A percentile compares a stretch with the other conserved stretches of the same genome.
Conservation (phyloP, 2,113 vertebrate species). For the Oryzias melastigma region DNA sequence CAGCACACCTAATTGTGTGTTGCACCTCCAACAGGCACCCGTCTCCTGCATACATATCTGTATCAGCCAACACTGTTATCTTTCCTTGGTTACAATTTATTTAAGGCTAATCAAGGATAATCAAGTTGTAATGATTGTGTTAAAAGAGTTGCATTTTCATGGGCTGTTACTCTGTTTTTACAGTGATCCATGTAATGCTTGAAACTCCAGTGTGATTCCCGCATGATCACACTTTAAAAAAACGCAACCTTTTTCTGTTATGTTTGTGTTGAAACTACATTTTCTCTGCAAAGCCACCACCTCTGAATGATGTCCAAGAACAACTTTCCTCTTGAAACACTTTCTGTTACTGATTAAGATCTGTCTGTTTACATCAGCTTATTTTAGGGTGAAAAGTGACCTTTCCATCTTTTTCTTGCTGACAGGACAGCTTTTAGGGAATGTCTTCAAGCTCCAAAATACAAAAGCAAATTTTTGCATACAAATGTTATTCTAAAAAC, state of each 20-base stretch:
- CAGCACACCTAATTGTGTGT: not conserved
- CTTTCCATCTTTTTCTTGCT: too few species aligned
- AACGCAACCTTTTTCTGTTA: not conserved
- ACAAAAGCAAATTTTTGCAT: too few species aligned
- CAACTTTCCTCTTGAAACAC: not conserved
- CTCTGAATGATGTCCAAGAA: not conserved
- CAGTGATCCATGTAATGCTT: not conserved
- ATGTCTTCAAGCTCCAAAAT: too few species aligned
- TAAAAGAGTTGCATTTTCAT: not conserved
- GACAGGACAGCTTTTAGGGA: too few species aligned
- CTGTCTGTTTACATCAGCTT: too few species aligned
- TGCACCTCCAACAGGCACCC: too few species aligned
- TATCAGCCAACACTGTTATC: too few species aligned
- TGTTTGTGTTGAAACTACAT: not conserved
- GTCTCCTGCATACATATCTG: too few species aligned
- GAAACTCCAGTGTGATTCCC: not conserved
- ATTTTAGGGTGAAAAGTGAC: too few species aligned
- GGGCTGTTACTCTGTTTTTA: not conserved
- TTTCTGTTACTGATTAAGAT: not conserved
- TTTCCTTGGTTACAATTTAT: too few species aligned
- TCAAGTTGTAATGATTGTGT: not conserved
- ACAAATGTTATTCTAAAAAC: too few species aligned
- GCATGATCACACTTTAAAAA: conserved; percentile 8
- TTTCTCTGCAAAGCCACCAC: not conserved
- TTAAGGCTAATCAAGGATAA: not conserved